These are phyloP conservation scores for Pangasius larnaudii DNA, from an alignment of 2,797 vertebrate species.

Conservation along the genomic window DNA sequence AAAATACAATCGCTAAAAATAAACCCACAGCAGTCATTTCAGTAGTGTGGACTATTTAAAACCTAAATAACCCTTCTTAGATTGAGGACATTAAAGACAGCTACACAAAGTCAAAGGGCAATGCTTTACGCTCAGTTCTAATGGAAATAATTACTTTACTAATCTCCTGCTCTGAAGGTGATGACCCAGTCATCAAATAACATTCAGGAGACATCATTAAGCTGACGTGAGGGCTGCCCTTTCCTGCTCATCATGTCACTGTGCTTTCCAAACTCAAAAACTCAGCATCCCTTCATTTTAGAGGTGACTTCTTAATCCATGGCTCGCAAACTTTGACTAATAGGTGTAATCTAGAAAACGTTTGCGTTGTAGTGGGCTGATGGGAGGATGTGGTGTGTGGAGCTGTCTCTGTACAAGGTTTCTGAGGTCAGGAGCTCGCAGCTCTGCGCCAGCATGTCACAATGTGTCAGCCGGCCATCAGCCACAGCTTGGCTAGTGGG, in stretches of 20 bases:
- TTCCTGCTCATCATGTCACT: constrained; percentile 32
- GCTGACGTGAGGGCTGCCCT: constrained; percentile 33
- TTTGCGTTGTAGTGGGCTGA: constrained; percentile 1
- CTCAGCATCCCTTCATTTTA: constrained; percentile 15
- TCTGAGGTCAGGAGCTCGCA: constrained; percentile 78
- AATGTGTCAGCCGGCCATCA: constrained; percentile 85
- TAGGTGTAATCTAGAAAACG: not conserved
- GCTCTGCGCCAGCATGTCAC: constrained; percentile 79
- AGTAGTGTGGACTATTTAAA: not conserved
- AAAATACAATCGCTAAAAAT: not conserved
- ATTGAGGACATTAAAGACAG: not conserved
- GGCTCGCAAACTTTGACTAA: not conserved
- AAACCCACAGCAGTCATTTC: not conserved
- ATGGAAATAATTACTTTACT: constrained; percentile 42
- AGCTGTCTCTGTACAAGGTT: constrained; percentile 65
- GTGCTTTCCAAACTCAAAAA: not conserved
- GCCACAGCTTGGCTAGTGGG: constrained; percentile 68
- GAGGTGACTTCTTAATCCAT: constrained; percentile 21
- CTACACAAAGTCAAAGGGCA: not conserved
- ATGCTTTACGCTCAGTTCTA: constrained; percentile 1
- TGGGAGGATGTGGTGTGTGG: constrained; percentile 4
- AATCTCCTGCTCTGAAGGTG: constrained; percentile 44
- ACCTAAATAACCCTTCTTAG: not conserved
- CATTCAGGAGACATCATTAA: constrained; percentile 42
- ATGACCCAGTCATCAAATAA: constrained; percentile 44